Evolutionary conservation across 2,113 vertebrate genomes (phyloP).

Genomic region (Ptyas mucosa): DNA sequence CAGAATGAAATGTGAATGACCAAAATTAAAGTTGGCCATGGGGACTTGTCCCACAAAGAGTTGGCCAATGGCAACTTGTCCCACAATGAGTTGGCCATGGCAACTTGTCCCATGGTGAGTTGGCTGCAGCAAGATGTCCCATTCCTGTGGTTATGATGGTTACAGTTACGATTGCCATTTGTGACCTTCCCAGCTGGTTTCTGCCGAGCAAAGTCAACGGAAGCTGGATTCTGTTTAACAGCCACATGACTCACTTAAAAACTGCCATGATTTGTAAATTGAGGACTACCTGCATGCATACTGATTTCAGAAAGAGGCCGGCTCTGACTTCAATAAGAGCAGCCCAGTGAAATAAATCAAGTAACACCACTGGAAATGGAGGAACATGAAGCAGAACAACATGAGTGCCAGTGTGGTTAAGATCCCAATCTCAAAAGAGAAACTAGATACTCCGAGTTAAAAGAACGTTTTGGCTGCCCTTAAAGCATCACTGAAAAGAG

Average conservation of each 20-base stretch:
- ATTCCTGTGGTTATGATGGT: neutral
- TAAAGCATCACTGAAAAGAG: constrained; percentile 37
- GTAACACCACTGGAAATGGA: neutral
- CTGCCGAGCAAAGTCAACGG: neutral
- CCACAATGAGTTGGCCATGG: no score
- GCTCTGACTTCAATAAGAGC: constrained; percentile 29
- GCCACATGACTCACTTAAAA: neutral
- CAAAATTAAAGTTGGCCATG: no score
- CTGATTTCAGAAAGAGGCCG: neutral
- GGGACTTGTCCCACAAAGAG: no score
- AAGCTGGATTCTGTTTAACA: neutral
- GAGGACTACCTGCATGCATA: neutral
- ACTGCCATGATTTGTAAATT: neutral
- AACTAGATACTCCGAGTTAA: constrained; percentile 17
- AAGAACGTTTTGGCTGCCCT: neutral
- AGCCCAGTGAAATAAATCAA: constrained; percentile 6
- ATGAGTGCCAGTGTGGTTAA: neutral
- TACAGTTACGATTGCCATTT: neutral
- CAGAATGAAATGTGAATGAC: no score
- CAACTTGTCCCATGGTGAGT: no score
- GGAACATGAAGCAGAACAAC: constrained; percentile 22
- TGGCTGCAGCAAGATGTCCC: no score
- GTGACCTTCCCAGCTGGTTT: neutral
- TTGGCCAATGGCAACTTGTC: no score
- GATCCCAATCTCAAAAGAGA: neutral